These are phyloP conservation scores for Petrocephalus sullivani DNA, from an alignment of 2,797 vertebrate genomes.

Conservation along the genomic window DNA sequence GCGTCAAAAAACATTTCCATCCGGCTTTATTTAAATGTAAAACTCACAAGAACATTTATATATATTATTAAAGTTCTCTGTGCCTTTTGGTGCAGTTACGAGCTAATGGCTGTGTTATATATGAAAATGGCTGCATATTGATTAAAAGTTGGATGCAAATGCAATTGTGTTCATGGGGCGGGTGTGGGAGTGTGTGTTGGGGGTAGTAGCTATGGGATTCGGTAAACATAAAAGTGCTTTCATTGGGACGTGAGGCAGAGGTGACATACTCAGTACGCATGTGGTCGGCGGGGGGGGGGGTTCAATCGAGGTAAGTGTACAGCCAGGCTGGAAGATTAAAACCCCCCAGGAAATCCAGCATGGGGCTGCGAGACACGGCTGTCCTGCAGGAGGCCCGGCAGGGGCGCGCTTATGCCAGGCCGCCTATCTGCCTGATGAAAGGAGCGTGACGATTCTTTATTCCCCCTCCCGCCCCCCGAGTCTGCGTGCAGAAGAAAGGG, in stretches of 20 bases:
- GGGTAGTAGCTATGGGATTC: background rate
- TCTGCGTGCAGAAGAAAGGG: background rate
- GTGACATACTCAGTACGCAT: background rate
- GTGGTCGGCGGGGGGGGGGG: background rate
- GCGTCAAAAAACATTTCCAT: slow-evolving; percentile 24
- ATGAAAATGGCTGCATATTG: slow-evolving; percentile 56
- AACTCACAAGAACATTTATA: background rate
- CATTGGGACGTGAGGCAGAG: background rate
- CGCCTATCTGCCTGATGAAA: background rate
- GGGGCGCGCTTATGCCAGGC: background rate
- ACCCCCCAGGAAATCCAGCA: background rate
- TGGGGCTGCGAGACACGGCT: background rate
- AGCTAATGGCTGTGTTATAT: slow-evolving; percentile 34
- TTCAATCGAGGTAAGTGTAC: background rate
- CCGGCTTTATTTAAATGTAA: slow-evolving; percentile 27
- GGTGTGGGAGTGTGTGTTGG: background rate
- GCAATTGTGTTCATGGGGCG: slow-evolving; percentile 49
- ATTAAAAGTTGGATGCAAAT: slow-evolving; percentile 64
- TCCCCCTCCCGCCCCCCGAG: background rate
- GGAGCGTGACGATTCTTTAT: background rate
- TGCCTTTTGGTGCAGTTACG: slow-evolving; percentile 29
- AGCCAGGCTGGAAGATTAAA: background rate
- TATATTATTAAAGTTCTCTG: slow-evolving; percentile 41
- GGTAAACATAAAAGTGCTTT: slow-evolving; percentile 10
- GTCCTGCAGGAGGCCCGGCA: background rate